phyloP scores from a whole-genome alignment of 2,797 vertebrate genomes.

The Aratinga solstitialis region DNA sequence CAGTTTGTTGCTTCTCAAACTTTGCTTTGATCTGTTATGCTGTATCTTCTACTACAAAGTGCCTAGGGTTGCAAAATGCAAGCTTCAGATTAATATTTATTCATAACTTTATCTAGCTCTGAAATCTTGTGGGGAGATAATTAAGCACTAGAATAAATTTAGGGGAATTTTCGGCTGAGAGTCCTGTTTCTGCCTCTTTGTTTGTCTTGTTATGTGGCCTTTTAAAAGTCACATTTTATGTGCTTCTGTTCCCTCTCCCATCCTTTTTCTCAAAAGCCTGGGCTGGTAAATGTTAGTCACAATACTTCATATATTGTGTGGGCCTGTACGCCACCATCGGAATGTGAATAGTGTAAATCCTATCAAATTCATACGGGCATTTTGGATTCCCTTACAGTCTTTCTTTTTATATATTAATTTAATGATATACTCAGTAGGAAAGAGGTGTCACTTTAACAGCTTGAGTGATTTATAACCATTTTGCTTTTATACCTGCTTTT shows the following conservation, averaged over 20 bases:
- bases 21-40: not conserved
- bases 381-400: not conserved
- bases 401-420: not conserved
- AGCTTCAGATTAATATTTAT: not conserved
- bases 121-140: not conserved
- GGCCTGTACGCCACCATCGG: not conserved
- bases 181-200: not conserved
- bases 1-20: not conserved
- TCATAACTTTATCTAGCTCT: not conserved
- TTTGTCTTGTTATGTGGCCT: not conserved
- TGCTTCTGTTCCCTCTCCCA: not conserved
- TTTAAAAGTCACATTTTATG: not conserved
- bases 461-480: not conserved
- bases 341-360: not conserved
- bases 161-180: not conserved
- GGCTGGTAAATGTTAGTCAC: not conserved
- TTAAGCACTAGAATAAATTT: not conserved
- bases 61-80: not conserved
- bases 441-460: not conserved
- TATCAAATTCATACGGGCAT: not conserved
- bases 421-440: not conserved
- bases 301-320: not conserved
- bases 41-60: not conserved
- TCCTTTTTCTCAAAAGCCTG: not conserved
- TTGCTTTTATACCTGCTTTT: not conserved